phyloP scores from a whole-genome alignment of 2,113 vertebrate species.

The Micronisus gabar region DNA sequence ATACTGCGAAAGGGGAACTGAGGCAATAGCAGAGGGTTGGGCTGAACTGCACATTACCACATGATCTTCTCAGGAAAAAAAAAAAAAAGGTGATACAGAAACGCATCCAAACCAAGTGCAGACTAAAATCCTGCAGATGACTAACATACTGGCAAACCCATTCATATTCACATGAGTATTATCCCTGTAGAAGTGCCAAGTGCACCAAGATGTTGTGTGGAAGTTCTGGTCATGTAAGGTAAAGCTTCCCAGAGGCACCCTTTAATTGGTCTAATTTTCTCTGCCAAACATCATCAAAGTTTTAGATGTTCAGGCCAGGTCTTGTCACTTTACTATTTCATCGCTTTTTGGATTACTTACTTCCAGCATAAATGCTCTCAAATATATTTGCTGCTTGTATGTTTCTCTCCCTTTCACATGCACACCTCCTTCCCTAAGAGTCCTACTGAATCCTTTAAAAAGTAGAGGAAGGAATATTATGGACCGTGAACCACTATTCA shows the following conservation, averaged over 20 bases:
- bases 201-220: not conserved
- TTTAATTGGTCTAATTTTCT: constrained; percentile 47
- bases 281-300: constrained; percentile 66
- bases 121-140: not conserved
- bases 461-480: not conserved
- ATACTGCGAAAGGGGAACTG: not conserved
- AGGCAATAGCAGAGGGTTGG: not conserved
- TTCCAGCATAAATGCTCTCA: not conserved
- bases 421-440: not conserved
- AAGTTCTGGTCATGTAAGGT: constrained; percentile 40
- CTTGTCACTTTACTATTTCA: constrained; percentile 64
- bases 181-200: not conserved
- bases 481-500: not conserved
- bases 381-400: not conserved
- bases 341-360: constrained; percentile 37
- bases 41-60: not conserved
- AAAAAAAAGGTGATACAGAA: constrained; percentile 18
- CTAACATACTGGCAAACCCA: not conserved
- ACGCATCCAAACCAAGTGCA: not conserved
- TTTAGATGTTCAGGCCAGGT: constrained; percentile 66
- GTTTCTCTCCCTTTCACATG: not conserved
- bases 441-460: not conserved
- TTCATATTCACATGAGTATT: constrained; percentile 22
- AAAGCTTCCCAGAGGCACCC: constrained; percentile 48
- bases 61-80: not conserved